These are phyloP conservation scores for Rhadinocentrus ornatus DNA, from an alignment of 2,797 vertebrate species.

Conservation along the genomic window DNA sequence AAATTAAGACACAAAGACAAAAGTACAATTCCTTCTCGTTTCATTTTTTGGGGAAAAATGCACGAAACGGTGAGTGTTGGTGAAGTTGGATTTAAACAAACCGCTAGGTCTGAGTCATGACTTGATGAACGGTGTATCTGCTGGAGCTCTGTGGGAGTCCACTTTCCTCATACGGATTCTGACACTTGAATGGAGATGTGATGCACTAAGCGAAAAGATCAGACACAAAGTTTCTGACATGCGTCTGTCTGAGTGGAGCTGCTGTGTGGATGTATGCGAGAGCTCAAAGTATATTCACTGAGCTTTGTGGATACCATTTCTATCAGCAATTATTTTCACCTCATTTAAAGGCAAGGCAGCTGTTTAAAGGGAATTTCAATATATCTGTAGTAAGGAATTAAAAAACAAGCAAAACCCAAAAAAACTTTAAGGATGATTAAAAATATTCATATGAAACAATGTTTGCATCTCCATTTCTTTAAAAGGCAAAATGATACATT, in stretches of 20 bases:
- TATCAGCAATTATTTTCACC: background rate
- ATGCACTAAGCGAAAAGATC: constrained; percentile 66
- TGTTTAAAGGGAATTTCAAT: background rate
- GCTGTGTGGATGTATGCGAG: background rate
- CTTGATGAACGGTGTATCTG: constrained; percentile 54
- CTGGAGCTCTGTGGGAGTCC: constrained; percentile 54
- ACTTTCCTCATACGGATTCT: constrained; percentile 50
- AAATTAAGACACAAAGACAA: background rate
- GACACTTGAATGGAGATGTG: constrained; percentile 63
- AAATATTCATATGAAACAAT: background rate
- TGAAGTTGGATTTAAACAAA: constrained; percentile 44
- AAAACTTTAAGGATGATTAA: background rate
- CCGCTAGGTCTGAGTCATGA: constrained; percentile 23
- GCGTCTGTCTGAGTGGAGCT: constrained; percentile 24
- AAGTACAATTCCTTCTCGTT: constrained; percentile 9
- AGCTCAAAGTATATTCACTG: background rate
- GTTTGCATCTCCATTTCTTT: background rate
- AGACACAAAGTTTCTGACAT: constrained; percentile 35
- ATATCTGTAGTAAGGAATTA: background rate
- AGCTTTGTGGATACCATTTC: background rate
- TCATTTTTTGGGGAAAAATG: constrained; percentile 13
- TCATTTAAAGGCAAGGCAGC: background rate
- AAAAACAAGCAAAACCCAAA: background rate
- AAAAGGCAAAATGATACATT: background rate
- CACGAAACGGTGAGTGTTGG: background rate